Evolutionary conservation across 2,797 vertebrate genomes (phyloP).

Genomic region (Hoplostethus atlanticus): DNA sequence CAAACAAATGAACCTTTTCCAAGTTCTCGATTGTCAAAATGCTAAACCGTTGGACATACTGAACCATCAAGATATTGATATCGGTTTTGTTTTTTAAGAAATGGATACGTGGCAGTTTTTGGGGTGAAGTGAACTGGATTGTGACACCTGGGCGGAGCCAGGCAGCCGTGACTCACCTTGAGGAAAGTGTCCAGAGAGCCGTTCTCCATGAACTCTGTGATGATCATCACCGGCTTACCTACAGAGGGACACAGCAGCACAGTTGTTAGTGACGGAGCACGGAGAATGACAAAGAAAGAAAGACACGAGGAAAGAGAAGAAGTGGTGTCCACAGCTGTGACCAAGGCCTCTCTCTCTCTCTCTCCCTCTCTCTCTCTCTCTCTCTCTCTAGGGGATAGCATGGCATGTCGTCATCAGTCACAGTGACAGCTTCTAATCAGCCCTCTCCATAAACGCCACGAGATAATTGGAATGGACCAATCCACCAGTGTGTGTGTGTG

Average conservation of each 20-base stretch:
- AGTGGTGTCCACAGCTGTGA: conserved; percentile 67
- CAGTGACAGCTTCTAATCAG: conserved; percentile 87
- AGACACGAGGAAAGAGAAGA: conserved; percentile 54
- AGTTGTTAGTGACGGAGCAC: conserved; percentile 46
- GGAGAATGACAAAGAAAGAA: conserved; percentile 49
- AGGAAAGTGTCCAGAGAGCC: conserved; percentile 87
- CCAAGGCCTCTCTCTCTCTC: conserved; percentile 59
- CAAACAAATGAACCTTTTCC: neutral
- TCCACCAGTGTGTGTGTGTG: conserved; percentile 72
- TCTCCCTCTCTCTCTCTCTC: conserved; percentile 30
- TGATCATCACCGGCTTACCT: conserved; percentile 89
- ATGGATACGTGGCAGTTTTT: no score
- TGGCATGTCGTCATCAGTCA: conserved; percentile 85
- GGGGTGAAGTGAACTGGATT: no score
- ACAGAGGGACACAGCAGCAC: conserved; percentile 52
- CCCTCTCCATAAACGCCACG: conserved; percentile 83
- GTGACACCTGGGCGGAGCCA: conserved; percentile 1
- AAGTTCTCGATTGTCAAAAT: neutral
- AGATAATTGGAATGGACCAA: conserved; percentile 86
- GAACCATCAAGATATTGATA: conserved; percentile 6
- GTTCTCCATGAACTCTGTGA: conserved; percentile 88
- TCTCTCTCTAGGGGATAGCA: conserved; percentile 71
- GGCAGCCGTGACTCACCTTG: conserved; percentile 78
- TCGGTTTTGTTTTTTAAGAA: no score
- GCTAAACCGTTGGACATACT: neutral